phyloP scores from a whole-genome alignment of 1,140 invertebrate species.

The Philaenus spumarius region DNA sequence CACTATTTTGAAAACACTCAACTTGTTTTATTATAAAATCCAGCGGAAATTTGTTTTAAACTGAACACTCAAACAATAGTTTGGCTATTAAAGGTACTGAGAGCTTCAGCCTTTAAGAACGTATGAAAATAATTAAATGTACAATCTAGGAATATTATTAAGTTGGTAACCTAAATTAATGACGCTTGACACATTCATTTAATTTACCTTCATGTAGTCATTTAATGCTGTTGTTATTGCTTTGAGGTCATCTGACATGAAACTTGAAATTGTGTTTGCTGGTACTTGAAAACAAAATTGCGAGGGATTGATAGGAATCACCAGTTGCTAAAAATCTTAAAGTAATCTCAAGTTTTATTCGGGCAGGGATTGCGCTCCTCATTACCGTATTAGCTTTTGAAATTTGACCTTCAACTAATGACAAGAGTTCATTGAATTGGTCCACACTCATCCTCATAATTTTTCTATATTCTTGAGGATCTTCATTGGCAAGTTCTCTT shows the following conservation, averaged over 20 bases:
- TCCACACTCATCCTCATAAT: too few species aligned
- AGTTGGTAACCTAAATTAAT: not conserved
- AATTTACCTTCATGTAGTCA: slow-evolving; percentile 8
- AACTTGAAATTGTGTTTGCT: too few species aligned
- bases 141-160: not conserved
- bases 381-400: not conserved
- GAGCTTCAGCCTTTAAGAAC: not conserved
- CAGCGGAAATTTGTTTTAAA: not conserved
- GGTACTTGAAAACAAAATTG: slow-evolving; percentile 7
- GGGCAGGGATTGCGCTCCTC: not conserved
- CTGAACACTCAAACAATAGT: too few species aligned
- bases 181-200: not conserved
- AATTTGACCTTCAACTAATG: not conserved
- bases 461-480: not conserved
- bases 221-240: slow-evolving; percentile 10
- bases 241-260: slow-evolving; percentile 8
- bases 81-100: not conserved
- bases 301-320: too few species aligned
- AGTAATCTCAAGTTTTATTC: not conserved
- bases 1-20: not conserved
- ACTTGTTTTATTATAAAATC: not conserved
- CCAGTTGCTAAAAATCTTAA: too few species aligned
- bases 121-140: not conserved
- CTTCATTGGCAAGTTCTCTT: not conserved
- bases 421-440: not conserved